These are phyloP conservation scores for Pseudomyrmex sp. DNA, from an alignment of 1,140 invertebrate genomes.

Conservation along the genomic window DNA sequence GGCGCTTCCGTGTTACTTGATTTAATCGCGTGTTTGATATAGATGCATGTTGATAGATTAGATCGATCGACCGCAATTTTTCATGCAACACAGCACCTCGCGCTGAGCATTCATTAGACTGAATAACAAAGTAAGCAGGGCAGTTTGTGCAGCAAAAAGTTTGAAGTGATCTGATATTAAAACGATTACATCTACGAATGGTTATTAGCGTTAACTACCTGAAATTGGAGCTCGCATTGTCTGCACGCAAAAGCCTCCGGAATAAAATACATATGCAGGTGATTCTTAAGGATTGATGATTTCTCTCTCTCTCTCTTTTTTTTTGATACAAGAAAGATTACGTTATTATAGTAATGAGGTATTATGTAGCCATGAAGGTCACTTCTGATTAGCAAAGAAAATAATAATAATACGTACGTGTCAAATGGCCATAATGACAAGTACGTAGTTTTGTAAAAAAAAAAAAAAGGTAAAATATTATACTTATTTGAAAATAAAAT, in stretches of 20 bases:
- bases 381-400: conserved; percentile 10
- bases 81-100: conserved; percentile 5
- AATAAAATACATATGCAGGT: conserved; percentile 49
- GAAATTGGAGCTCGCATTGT: conserved; percentile 60
- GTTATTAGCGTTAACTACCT: conserved; percentile 62
- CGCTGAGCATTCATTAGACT: conserved; percentile 25
- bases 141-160: conserved; percentile 54
- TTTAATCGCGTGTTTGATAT: not conserved
- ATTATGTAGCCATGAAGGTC: not conserved
- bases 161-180: conserved; percentile 45
- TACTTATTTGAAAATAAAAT: too few species aligned
- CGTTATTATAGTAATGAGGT: conserved; percentile 38
- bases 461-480: too few species aligned
- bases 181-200: conserved; percentile 41
- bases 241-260: conserved; percentile 56
- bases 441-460: not conserved
- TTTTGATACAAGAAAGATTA: conserved; percentile 14
- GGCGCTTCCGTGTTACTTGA: too few species aligned
- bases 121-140: conserved; percentile 13
- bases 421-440: conserved; percentile 13
- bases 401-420: not conserved
- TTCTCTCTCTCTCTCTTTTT: not conserved
- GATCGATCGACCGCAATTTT: conserved; percentile 15
- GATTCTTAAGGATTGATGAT: conserved; percentile 58
- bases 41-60: conserved; percentile 17